Evolutionary conservation across 2,888 invertebrate species (phyloP).

Genomic region (Frankliniella intonsa): DNA sequence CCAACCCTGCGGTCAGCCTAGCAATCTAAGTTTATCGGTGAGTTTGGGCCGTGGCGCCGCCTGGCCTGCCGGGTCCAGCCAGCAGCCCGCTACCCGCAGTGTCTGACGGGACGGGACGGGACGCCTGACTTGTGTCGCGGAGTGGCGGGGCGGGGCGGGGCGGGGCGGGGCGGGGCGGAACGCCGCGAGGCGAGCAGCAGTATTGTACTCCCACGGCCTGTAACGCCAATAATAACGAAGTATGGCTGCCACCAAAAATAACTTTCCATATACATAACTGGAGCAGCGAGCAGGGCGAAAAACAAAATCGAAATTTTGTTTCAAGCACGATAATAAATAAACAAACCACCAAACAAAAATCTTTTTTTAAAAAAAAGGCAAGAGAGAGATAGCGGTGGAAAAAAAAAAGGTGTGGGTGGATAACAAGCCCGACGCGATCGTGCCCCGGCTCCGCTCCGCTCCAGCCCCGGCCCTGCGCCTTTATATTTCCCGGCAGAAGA

Average conservation of each 20-base stretch:
- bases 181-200: too few species aligned
- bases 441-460: not conserved
- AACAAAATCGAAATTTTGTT: too few species aligned
- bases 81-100: not conserved
- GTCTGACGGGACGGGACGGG: not conserved
- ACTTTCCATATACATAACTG: too few species aligned
- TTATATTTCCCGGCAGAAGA: not conserved
- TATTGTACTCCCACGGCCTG: too few species aligned
- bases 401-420: not conserved
- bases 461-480: not conserved
- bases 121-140: not conserved
- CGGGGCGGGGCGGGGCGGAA: too few species aligned
- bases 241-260: too few species aligned
- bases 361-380: too few species aligned
- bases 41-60: not conserved
- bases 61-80: not conserved
- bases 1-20: not conserved
- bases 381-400: not conserved
- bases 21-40: not conserved
- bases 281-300: too few species aligned
- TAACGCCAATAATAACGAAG: too few species aligned
- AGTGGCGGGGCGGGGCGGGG: too few species aligned
- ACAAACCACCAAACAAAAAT: too few species aligned
- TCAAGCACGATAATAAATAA: too few species aligned
- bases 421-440: not conserved